Percentiles rank a stretch among this genome's conserved stretches.
Evolutionary conservation across 1,140 invertebrate genomes (phyloP).

Genomic region (Archivesica marissinica): DNA sequence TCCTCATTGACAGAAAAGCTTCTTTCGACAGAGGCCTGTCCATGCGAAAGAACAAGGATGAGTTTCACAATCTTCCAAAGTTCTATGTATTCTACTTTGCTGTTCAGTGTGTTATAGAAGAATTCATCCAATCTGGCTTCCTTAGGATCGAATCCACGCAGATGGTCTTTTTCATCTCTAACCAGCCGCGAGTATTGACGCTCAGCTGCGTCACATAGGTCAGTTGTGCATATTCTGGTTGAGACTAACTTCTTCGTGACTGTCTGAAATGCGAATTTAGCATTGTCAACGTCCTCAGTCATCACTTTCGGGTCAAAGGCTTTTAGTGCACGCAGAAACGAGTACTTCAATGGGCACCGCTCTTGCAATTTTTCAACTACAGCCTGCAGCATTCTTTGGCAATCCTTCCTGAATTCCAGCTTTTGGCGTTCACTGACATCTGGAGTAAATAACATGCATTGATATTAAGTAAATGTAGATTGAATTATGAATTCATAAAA

Average conservation of each 20-base stretch:
- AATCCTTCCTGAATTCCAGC: neutral
- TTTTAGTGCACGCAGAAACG: neutral
- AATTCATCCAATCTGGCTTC: constrained; percentile 9
- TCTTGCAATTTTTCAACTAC: neutral
- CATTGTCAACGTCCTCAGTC: neutral
- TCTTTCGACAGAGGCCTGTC: constrained; percentile 5
- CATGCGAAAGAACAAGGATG: constrained; percentile 6
- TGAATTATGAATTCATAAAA: too few species aligned
- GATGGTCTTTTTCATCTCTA: neutral
- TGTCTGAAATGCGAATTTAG: neutral
- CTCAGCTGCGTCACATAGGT: constrained; percentile 2
- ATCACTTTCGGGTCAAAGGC: neutral
- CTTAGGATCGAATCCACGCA: neutral
- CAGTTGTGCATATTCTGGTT: neutral
- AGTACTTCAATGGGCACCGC: neutral
- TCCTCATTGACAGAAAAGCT: too few species aligned
- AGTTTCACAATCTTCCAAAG: neutral
- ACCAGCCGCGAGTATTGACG: neutral
- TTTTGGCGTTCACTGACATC: constrained; percentile 13
- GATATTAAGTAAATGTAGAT: too few species aligned
- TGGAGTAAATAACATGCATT: too few species aligned
- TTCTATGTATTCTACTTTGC: neutral
- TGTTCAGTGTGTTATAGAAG: neutral
- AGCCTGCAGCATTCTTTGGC: neutral
- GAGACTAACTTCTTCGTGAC: neutral